Evolutionary conservation across 2,888 invertebrate genomes (phyloP), one percentile per base, ranked within the genome.

Genomic region (Pycnomerus fuliginosus): DNA sequence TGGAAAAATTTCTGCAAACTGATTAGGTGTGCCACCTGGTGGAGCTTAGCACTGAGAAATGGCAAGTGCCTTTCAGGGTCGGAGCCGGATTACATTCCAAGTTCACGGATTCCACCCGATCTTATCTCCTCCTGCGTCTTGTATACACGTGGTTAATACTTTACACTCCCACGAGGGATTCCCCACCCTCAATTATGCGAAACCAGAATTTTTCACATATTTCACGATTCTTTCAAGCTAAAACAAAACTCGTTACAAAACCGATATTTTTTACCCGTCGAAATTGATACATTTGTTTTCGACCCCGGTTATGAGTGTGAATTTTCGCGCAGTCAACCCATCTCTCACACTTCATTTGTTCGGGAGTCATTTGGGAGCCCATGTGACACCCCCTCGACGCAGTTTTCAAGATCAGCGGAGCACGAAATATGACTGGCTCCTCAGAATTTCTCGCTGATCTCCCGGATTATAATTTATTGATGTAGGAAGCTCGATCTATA

Each of bases 291-390:
- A 65, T 67, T 64, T 58, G 60, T 61, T 62, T 60, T 58, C 56
- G 58, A 60, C 61, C 54, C 55, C 51, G 52, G 60, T 56, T 58
- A 62, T 61, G 65, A 62, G 60, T 61, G 64, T 65, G 61, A 67
- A 67, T 63, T 63, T 62, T 60, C 50, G 58, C 53, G 59, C 61
- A 64, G 65, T 63, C 66, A 60, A 56, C 55, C 58, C 65, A 68
- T 69, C 62, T 62, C 67, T 68, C 62, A 67, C 68, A 68, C 67
- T 68, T 70, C 69, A 68, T 70, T 70, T 69, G 64, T 63, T 63
- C 60, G 54, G 53, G 53, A 63, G 63, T 67, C 62, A 65, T 64
- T 64, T 59, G 47, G 50, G 56, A 38, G 32, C 10, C 38, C 52
- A 52, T 52, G 53, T 52, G 59, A 62, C 61, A 60, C 57, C 55